Conservation (phyloP, 2,113 vertebrate genomes). For the Saiga tatarica region DNA sequence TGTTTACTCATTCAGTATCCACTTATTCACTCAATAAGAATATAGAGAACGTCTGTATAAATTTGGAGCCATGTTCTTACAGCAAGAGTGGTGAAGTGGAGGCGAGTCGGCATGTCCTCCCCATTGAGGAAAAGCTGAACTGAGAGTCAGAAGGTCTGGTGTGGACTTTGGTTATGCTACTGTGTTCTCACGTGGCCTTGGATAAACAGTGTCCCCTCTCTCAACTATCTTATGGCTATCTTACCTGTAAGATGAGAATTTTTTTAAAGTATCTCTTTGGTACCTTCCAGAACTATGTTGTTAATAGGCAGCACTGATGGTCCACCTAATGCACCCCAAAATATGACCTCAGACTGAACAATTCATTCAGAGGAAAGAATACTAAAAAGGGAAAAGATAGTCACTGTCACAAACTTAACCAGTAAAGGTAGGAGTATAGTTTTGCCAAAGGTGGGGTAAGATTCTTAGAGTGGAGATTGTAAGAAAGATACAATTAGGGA, state of each 20-base stretch:
- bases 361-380: neutral
- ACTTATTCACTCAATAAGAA: neutral
- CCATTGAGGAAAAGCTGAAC: neutral
- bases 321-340: neutral
- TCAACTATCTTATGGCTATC: neutral
- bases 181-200: neutral
- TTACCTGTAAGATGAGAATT: neutral
- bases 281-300: neutral
- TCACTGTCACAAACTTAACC: neutral
- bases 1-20: neutral
- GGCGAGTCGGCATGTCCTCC: too few relatives aligned
- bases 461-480: neutral
- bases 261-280: neutral
- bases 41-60: neutral
- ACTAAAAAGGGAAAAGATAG: neutral
- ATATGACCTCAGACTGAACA: neutral
- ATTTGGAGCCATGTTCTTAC: neutral
- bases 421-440: neutral
- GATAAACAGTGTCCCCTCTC: neutral
- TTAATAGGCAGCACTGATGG: neutral
- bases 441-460: neutral
- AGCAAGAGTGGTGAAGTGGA: neutral
- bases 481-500: neutral
- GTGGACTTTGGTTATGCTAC: neutral
- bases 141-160: neutral